Evolutionary conservation across 2,797 vertebrate species (phyloP).

Genomic region (Centroberyx gerrardi): DNA sequence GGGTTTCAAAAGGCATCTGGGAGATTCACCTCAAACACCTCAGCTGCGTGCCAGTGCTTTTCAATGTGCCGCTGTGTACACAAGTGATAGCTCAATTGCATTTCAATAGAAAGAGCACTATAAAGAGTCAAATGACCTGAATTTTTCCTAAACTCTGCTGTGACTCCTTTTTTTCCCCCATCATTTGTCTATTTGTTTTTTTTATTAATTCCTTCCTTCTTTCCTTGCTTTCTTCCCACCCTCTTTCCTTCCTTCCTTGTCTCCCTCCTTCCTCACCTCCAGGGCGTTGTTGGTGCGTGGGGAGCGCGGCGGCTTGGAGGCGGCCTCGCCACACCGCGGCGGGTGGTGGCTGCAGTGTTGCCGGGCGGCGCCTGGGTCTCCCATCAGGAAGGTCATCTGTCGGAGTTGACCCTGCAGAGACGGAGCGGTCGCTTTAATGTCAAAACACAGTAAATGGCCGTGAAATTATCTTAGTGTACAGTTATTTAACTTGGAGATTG

Average conservation of each 20-base stretch:
- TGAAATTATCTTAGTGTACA: too few relatives aligned
- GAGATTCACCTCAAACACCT: conserved; percentile 45
- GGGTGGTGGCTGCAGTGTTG: conserved; percentile 83
- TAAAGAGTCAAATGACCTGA: not conserved
- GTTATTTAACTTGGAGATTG: too few relatives aligned
- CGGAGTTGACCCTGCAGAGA: conserved; percentile 85
- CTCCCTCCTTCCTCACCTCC: conserved; percentile 68
- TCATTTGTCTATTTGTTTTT: not conserved
- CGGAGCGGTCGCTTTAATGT: not conserved
- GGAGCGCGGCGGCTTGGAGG: conserved; percentile 69
- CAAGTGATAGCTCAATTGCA: not conserved
- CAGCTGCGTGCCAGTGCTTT: conserved; percentile 14
- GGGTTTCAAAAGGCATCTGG: conserved; percentile 36
- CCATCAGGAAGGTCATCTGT: conserved; percentile 90
- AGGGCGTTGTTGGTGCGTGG: conserved; percentile 47
- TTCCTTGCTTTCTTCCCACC: conserved; percentile 19
- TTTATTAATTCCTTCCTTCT: not conserved
- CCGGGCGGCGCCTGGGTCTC: conserved; percentile 82
- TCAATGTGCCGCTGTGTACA: not conserved
- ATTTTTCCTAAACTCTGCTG: not conserved
- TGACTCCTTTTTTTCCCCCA: not conserved
- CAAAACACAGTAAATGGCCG: too few relatives aligned
- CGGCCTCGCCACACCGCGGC: conserved; percentile 64
- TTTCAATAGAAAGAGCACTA: not conserved
- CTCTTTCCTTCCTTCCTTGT: not conserved